Evolutionary conservation across 2,888 invertebrate species (phyloP), one percentile per base, ranked within the genome.

Genomic region (Zygothrica quintamaculata): DNA sequence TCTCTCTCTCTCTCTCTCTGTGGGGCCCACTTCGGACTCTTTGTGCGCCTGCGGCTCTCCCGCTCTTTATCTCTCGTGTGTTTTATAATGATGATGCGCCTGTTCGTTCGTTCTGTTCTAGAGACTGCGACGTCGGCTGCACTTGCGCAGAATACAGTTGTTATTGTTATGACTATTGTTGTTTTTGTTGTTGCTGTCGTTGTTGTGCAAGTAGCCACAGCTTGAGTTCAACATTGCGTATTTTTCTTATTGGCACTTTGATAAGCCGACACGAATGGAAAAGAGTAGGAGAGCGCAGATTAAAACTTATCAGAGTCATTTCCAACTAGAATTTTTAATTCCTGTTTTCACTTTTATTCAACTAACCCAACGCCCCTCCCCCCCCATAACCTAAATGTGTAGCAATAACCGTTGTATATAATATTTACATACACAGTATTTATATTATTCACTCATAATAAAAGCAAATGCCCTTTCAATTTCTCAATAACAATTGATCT

Each of bases 101-200:
- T 39, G 25, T 76, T 70, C 43, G 25, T 76, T 70, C 57, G 64
- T 65, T 55, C 5, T 60, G 81, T 65, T 74, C 33, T 50, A 1
- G 15, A 42, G 72, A 48, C 53, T 36, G 34, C 40, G 25, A 31
- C 25, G 29, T 40, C 34, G 29, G 67, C 61, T 82, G 77, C 84
- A 85, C 84, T 85, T 85, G 80, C 86, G 79, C 84, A 76, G 47
- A 46, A 18, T 43, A 43, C 40, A 42, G 37, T 47, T 52, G 56
- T 55, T 47, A 31, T 55, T 51, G 40, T 39, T 47, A 37, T 48
- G 9, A 22, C 25, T 43, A 25, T 47, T 59, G 56, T 53, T 50
- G 44, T 53, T 59, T 40, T n/a, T 46, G 33, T 25, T 33, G 36
- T 29, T 5, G n/a, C 42, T 29, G n/a, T 29, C 12, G 6, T 16